Conservation (phyloP, 2,113 vertebrate genomes). For the Ammodramus savannarum region DNA sequence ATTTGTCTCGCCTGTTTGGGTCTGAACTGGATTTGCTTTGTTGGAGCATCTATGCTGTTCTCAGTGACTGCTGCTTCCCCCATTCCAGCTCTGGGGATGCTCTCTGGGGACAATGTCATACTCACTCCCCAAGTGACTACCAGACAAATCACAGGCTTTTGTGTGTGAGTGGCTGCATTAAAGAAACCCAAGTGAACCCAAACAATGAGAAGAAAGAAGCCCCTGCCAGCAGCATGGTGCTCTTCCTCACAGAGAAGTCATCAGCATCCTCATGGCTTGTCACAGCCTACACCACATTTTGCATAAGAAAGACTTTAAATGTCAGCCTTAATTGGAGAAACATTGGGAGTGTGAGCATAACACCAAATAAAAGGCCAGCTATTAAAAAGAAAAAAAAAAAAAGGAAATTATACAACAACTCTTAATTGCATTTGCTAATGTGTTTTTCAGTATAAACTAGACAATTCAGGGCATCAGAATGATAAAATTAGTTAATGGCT, state of each 20-base stretch:
- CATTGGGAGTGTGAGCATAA: neutral
- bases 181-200: neutral
- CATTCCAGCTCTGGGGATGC: neutral
- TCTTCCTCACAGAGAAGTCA: neutral
- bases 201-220: neutral
- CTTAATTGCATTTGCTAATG: neutral
- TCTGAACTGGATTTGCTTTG: neutral
- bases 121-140: neutral
- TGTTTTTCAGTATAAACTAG: neutral
- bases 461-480: neutral
- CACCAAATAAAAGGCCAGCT: neutral
- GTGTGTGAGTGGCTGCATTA: neutral
- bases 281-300: neutral
- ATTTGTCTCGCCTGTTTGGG: neutral
- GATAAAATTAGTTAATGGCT: neutral
- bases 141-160: neutral
- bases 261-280: neutral
- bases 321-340: neutral
- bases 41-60: neutral
- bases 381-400: neutral
- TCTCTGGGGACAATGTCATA: neutral
- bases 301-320: neutral
- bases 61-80: neutral
- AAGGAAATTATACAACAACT: neutral
- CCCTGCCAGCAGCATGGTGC: fast-evolving